These are phyloP conservation scores for Carcina quercana DNA, from an alignment of 2,888 invertebrate species.

Conservation along the genomic window DNA sequence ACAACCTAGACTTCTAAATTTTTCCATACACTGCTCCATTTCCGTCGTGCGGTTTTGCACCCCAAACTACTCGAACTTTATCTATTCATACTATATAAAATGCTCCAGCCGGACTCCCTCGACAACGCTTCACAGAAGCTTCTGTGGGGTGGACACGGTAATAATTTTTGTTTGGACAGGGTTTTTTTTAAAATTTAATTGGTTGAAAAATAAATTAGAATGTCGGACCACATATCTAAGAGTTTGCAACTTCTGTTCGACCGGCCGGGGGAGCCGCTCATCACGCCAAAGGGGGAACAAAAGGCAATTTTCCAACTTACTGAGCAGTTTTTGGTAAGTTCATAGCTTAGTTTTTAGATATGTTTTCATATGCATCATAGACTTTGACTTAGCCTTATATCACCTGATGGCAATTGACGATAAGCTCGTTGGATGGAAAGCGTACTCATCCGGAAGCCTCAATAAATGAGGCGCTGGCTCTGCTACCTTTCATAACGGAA, in stretches of 20 bases:
- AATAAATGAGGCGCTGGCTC: too few relatives aligned
- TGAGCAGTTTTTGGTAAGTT: slow-evolving; percentile 76
- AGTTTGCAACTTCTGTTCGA: slow-evolving; percentile 68
- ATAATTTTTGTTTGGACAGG: slow-evolving; percentile 5
- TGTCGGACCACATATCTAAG: slow-evolving; percentile 29
- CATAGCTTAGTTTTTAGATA: slow-evolving; percentile 3
- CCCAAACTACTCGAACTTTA: slow-evolving; percentile 5
- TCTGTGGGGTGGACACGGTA: slow-evolving; percentile 49
- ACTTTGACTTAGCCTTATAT: too few relatives aligned
- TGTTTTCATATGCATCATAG: too few relatives aligned
- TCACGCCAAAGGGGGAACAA: slow-evolving; percentile 76
- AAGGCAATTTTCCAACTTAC: slow-evolving; percentile 77
- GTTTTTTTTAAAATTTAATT: slow-evolving; percentile 13
- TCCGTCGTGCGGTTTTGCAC: slow-evolving; percentile 21
- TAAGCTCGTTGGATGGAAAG: too few relatives aligned
- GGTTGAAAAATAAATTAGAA: slow-evolving; percentile 21
- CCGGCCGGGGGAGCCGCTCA: slow-evolving; percentile 75
- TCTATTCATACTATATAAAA: slow-evolving; percentile 1
- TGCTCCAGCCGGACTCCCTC: not conserved
- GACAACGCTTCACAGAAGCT: slow-evolving; percentile 53
- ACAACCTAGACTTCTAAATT: too few relatives aligned
- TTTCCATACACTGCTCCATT: not conserved
- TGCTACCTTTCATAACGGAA: too few relatives aligned
- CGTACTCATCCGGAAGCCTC: too few relatives aligned
- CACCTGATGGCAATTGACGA: too few relatives aligned